Evolutionary conservation across 2,797 vertebrate genomes (phyloP).

Genomic region (Neosalanx taihuensis): DNA sequence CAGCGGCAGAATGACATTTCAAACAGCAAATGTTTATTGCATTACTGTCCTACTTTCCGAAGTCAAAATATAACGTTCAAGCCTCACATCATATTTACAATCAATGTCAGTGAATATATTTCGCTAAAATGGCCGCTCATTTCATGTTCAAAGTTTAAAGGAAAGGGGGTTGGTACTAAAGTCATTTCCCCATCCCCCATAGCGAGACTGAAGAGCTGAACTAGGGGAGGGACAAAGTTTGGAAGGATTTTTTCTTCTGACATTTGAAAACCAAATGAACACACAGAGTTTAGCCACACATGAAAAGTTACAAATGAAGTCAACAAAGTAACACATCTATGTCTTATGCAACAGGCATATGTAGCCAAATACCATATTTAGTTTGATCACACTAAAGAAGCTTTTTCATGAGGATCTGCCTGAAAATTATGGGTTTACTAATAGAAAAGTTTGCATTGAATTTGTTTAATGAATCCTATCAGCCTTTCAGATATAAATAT

Average conservation of each 20-base stretch:
- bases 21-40: neutral
- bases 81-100: neutral
- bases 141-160: conserved; percentile 77
- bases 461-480: too few species aligned
- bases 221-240: conserved; percentile 23
- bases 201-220: neutral
- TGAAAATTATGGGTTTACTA: too few species aligned
- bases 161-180: conserved; percentile 65
- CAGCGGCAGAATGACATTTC: neutral
- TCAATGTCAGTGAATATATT: conserved; percentile 33
- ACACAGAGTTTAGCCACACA: too few species aligned
- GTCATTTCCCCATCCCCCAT: conserved; percentile 63
- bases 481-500: neutral
- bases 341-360: too few species aligned
- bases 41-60: neutral
- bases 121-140: conserved; percentile 73
- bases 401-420: too few species aligned
- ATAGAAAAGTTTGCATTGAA: too few species aligned
- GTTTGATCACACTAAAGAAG: too few species aligned
- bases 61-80: neutral
- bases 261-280: neutral
- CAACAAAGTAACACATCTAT: too few species aligned
- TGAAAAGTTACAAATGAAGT: too few species aligned
- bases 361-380: too few species aligned
- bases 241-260: neutral